phyloP scores from a whole-genome alignment of 1,140 invertebrate species.

The Eupeodes corollae region DNA sequence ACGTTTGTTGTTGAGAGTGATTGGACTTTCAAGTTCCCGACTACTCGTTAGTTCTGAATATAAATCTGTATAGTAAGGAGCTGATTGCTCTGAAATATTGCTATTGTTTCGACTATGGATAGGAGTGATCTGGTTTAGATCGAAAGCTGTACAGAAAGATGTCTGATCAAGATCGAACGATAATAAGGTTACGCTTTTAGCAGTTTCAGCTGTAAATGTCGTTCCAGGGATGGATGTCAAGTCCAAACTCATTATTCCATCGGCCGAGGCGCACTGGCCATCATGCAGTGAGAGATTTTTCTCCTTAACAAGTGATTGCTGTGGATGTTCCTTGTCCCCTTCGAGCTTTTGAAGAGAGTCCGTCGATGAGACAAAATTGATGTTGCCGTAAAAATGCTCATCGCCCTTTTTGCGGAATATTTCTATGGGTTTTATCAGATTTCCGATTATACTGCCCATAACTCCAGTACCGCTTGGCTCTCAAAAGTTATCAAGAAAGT shows the following conservation, averaged over 20 bases:
- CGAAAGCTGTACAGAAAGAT: background rate
- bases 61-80: conserved; percentile 79
- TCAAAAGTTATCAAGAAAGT: no score
- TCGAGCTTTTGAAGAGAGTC: conserved; percentile 29
- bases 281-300: conserved; percentile 6
- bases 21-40: conserved; percentile 13
- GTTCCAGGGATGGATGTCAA: no score
- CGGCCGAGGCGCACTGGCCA: background rate
- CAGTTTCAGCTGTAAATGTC: background rate
- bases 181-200: background rate
- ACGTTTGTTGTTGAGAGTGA: conserved; percentile 55
- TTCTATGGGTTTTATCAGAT: conserved; percentile 32
- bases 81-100: conserved; percentile 45
- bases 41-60: conserved; percentile 62
- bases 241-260: background rate
- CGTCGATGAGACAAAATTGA: conserved; percentile 33
- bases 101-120: conserved; percentile 34
- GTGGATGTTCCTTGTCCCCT: background rate
- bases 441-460: conserved; percentile 16
- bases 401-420: conserved; percentile 31
- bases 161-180: background rate
- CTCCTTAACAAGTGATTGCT: conserved; percentile 3
- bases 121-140: conserved; percentile 12
- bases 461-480: no score
- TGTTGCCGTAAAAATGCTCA: conserved; percentile 34